These are phyloP conservation scores for Geodia barretti DNA, from an alignment of 37 sponge, comb jelly and placozoan genomes.

Conservation along the genomic window DNA sequence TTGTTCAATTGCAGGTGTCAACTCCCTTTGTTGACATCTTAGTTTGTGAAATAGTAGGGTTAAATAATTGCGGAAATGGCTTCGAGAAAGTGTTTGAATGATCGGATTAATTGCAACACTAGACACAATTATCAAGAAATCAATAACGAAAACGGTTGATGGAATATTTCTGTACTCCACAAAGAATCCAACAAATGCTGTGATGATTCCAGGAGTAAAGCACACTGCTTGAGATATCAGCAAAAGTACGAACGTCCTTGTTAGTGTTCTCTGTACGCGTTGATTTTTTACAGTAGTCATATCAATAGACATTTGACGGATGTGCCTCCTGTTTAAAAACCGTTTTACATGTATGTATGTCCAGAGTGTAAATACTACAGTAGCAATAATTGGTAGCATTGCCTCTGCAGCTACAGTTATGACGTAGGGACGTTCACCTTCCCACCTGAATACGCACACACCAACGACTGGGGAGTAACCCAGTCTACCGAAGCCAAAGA, in stretches of 20 bases:
- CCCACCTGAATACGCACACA: conserved; percentile 39
- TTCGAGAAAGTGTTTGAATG: conserved; percentile 25
- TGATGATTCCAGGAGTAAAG: conserved; percentile 18
- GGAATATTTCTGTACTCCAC: conserved; percentile 23
- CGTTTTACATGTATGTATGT: conserved; percentile 27
- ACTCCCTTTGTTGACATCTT: background rate
- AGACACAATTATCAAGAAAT: conserved; percentile 12
- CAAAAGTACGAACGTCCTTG: conserved; percentile 16
- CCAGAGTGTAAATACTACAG: conserved; percentile 17
- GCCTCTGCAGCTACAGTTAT: background rate
- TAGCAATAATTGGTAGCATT: conserved; percentile 11
- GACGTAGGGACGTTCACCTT: conserved; percentile 5
- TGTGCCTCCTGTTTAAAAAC: conserved; percentile 11
- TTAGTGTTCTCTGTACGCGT: background rate
- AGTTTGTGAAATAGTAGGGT: background rate
- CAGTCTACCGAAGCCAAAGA: conserved; percentile 41
- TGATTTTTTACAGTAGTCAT: background rate
- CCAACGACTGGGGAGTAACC: conserved; percentile 8
- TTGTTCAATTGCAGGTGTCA: background rate
- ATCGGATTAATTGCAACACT: conserved; percentile 35
- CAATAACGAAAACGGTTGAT: conserved; percentile 2
- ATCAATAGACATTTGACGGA: background rate
- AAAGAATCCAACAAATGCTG: conserved; percentile 15
- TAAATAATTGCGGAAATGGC: background rate
- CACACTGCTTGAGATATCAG: conserved; percentile 12